Percentiles rank a stretch among this genome's conserved stretches.
Conservation (phyloP, 1,140 invertebrate species). For the Colletes gigas region DNA sequence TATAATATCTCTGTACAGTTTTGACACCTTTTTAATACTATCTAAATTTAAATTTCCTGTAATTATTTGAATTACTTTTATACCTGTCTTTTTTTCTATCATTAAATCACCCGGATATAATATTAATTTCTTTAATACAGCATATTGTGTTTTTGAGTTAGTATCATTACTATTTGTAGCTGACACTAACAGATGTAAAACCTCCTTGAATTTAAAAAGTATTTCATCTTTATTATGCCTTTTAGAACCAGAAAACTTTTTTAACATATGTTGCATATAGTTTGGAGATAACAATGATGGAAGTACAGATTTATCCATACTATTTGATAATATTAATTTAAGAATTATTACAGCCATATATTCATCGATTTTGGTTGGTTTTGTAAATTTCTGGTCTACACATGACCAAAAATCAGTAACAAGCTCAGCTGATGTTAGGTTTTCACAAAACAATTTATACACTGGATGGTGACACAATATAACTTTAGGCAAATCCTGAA, state of each 20-base stretch:
- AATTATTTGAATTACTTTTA: slow-evolving; percentile 84
- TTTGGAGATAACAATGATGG: slow-evolving; percentile 81
- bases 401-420: slow-evolving; percentile 81
- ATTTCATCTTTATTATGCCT: slow-evolving; percentile 79
- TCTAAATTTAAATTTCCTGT: slow-evolving; percentile 83
- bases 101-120: slow-evolving; percentile 86
- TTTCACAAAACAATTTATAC: slow-evolving; percentile 82
- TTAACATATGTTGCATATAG: slow-evolving; percentile 82
- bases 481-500: slow-evolving; percentile 82
- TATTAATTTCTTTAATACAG: slow-evolving; percentile 84
- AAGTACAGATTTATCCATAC: slow-evolving; percentile 78
- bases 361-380: slow-evolving; percentile 84
- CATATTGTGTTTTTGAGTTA: slow-evolving; percentile 81
- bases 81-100: slow-evolving; percentile 86
- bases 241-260: slow-evolving; percentile 81
- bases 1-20: slow-evolving; percentile 83
- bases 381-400: slow-evolving; percentile 82
- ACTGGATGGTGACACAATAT: slow-evolving; percentile 83
- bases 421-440: slow-evolving; percentile 79
- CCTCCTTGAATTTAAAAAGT: slow-evolving; percentile 76
- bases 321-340: slow-evolving; percentile 80
- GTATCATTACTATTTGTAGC: slow-evolving; percentile 79
- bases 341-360: slow-evolving; percentile 81
- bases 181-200: slow-evolving; percentile 81
- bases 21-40: slow-evolving; percentile 84